phyloP scores from a whole-genome alignment of 2,113 vertebrate species.

The Sander vitreus region DNA sequence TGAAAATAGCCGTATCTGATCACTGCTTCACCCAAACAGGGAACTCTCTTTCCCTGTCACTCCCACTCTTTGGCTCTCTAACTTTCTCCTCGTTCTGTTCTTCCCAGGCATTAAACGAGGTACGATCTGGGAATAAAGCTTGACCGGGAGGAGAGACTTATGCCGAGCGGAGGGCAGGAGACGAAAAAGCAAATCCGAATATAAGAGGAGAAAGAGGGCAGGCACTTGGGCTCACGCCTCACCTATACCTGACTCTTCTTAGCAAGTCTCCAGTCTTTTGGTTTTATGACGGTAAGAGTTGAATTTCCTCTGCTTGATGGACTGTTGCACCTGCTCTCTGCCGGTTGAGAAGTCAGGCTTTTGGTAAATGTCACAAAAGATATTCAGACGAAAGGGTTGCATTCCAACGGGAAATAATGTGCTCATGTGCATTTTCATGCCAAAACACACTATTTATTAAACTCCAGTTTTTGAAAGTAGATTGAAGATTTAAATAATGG shows the following conservation, averaged over 20 bases:
- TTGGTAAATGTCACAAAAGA: conserved; percentile 25
- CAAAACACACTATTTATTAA: background rate
- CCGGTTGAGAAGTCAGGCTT: conserved; percentile 20
- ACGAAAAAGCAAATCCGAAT: background rate
- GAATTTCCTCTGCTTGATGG: conserved; percentile 52
- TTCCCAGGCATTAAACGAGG: conserved; percentile 61
- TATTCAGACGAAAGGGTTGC: background rate
- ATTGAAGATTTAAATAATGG: background rate
- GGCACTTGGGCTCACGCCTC: conserved; percentile 61
- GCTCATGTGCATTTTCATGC: background rate
- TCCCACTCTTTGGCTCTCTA: conserved; percentile 69
- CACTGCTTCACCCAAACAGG: conserved; percentile 84
- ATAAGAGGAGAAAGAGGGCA: conserved; percentile 59
- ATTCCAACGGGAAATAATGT: background rate
- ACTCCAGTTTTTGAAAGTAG: background rate
- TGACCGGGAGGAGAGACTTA: conserved; percentile 38
- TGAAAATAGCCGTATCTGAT: conserved; percentile 92
- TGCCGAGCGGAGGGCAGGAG: conserved; percentile 47
- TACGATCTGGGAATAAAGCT: conserved; percentile 62
- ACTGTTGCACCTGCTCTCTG: conserved; percentile 45
- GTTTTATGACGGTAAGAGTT: conserved; percentile 86
- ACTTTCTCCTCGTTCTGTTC: conserved; percentile 80
- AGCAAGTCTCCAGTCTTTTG: conserved; percentile 49
- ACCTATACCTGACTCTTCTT: conserved; percentile 68
- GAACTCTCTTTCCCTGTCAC: conserved; percentile 82